Evolutionary conservation across 1,140 invertebrate genomes (phyloP).

Genomic region (Saxidomus purpurata): DNA sequence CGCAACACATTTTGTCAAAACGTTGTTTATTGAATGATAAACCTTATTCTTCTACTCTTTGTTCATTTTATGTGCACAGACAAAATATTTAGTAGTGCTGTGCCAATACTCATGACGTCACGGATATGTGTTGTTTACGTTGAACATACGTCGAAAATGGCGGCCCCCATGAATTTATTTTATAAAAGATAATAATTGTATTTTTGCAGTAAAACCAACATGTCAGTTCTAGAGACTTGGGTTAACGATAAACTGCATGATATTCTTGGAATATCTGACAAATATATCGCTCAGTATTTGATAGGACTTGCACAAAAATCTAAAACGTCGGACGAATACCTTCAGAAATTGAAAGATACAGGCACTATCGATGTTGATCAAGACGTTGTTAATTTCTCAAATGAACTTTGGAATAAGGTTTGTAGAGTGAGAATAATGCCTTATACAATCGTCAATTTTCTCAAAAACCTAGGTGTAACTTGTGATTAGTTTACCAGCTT

Average conservation of each 20-base stretch:
- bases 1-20: no score
- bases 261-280: constrained; percentile 88
- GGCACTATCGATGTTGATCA: constrained; percentile 87
- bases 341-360: constrained; percentile 86
- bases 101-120: neutral
- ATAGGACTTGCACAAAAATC: constrained; percentile 87
- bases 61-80: no score
- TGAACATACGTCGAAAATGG: constrained; percentile 23
- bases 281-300: constrained; percentile 87
- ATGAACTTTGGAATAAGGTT: constrained; percentile 86
- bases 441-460: no score
- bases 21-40: no score
- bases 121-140: neutral
- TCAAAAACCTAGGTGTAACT: no score
- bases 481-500: no score
- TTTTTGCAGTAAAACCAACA: neutral
- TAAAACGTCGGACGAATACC: constrained; percentile 84
- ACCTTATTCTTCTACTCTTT: no score
- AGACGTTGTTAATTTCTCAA: constrained; percentile 84
- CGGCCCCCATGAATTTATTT: constrained; percentile 45
- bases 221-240: constrained; percentile 85
- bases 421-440: no score
- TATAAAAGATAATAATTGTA: neutral
- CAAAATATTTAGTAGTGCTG: no score
- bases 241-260: constrained; percentile 88